phyloP scores from a whole-genome alignment of 2,113 vertebrate species.

The Pluvianellus socialis region DNA sequence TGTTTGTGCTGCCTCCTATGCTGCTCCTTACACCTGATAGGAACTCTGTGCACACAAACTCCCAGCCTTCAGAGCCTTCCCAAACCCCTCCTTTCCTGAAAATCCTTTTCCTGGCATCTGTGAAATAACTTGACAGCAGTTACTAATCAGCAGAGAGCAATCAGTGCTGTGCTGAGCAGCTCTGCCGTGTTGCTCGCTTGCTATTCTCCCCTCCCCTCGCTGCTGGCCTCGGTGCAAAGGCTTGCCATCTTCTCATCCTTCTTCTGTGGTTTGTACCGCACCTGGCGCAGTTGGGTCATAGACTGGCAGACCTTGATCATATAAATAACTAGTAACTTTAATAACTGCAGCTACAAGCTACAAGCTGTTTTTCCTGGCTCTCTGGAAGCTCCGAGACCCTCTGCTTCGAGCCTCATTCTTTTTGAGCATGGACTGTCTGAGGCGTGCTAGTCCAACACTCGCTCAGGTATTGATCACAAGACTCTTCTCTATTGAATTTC shows the following conservation, averaged over 20 bases:
- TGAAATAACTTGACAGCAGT: not conserved
- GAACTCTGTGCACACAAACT: not conserved
- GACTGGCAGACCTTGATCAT: not conserved
- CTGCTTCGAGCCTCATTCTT: not conserved
- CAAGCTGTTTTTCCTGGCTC: not conserved
- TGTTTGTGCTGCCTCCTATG: not conserved
- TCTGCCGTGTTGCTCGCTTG: not conserved
- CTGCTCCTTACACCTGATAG: not conserved
- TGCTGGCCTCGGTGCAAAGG: not conserved
- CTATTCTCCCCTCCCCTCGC: fast-evolving
- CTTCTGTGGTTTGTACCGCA: not conserved
- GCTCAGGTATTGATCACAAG: not conserved
- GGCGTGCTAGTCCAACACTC: not conserved
- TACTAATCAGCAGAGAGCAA: not conserved
- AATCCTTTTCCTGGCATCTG: not conserved
- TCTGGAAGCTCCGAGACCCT: not conserved
- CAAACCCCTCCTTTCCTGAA: not conserved
- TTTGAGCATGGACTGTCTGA: not conserved
- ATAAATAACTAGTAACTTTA: not conserved
- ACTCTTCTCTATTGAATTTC: not conserved
- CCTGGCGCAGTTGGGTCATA: fast-evolving
- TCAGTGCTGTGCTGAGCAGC: fast-evolving
- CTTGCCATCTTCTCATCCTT: not conserved
- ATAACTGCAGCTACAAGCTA: not conserved
- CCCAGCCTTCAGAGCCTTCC: not conserved